Base-by-base conservation (phyloP, 2,797 vertebrate species). In the Periparus ater region DNA sequence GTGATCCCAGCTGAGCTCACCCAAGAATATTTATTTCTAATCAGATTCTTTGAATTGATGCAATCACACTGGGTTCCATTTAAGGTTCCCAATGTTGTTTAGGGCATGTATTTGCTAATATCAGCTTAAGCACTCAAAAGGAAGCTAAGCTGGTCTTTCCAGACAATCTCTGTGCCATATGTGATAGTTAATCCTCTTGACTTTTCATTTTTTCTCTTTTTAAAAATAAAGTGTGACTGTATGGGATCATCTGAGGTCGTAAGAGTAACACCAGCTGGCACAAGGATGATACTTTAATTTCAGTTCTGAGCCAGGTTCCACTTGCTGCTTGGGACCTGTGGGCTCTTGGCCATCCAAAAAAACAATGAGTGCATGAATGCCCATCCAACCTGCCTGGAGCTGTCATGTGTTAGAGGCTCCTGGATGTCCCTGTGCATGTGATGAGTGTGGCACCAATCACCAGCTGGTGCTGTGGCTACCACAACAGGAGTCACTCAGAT, bases 171-270 rank as follows among this genome's bases (percentile, higher is more conserved):
- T 38, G 30, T 76, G 72, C 85, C 82, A 48, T 74, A 74, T 85
- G 75, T 61, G 65, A 40, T 40, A 60, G 58, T 77, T 94, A 93
- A 96, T 93, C 88, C 85, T 88, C 85, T 89, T 76, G 53, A 80
- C 68, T 91, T 95, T 61, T 54, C 36, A 55, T 57, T 89, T 93
- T 91, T 79, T 51, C 20, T 44, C 48, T 36, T 82, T 91, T 91
- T 54, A 68, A 74, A 96, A 78, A 70, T 65, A n/a, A 82, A 70
- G 76, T 55, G n/a, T 3, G 3, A 38, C 63, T 42, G 22, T 48
- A 22, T 27, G 1, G 4, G 34, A 66, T 48, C 3, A 2, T 32
- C 26, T 80, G 48, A 58, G 40, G 29, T 65, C 68, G 34, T 54
- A 34, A 85, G 27, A 2, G 1, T 11, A 61, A 42, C 57, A 13